Conservation (phyloP, 2,113 vertebrate species). For the Nematolebias whitei region DNA sequence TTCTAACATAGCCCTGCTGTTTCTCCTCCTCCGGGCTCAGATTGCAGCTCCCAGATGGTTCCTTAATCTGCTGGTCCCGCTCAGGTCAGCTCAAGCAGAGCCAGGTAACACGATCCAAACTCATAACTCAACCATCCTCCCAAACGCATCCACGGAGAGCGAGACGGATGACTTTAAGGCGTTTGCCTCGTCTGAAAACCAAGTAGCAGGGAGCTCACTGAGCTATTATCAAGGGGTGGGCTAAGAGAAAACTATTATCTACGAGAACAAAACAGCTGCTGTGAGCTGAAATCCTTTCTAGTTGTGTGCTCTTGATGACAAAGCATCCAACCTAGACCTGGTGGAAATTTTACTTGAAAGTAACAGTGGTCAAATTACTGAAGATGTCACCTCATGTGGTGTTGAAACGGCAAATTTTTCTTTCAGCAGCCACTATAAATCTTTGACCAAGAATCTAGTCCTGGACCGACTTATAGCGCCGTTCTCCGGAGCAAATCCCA, state of each 20-base stretch:
- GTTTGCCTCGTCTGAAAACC: slow-evolving; percentile 50
- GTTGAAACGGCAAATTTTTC: slow-evolving; percentile 39
- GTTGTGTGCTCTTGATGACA: slow-evolving; percentile 43
- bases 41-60: slow-evolving; percentile 80
- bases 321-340: slow-evolving; percentile 22
- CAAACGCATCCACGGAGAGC: slow-evolving; percentile 56
- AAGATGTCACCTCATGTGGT: slow-evolving; percentile 33
- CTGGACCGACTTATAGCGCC: slow-evolving; percentile 8
- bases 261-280: slow-evolving; percentile 47
- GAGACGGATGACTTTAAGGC: slow-evolving; percentile 64
- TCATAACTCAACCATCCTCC: slow-evolving; percentile 66
- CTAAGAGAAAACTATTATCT: slow-evolving; percentile 62
- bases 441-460: not conserved
- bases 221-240: slow-evolving; percentile 38
- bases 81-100: slow-evolving; percentile 73
- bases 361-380: slow-evolving; percentile 30
- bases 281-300: slow-evolving; percentile 25
- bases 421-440: slow-evolving; percentile 3
- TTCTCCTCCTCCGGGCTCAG: slow-evolving; percentile 62
- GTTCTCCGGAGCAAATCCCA: slow-evolving; percentile 23
- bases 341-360: slow-evolving; percentile 38
- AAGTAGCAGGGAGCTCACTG: slow-evolving; percentile 33
- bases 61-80: slow-evolving; percentile 74
- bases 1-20: slow-evolving; percentile 27
- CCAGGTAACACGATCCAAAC: slow-evolving; percentile 76